These are phyloP conservation scores for Indicator maculatus DNA, from an alignment of 2,113 vertebrate genomes.

Conservation along the genomic window DNA sequence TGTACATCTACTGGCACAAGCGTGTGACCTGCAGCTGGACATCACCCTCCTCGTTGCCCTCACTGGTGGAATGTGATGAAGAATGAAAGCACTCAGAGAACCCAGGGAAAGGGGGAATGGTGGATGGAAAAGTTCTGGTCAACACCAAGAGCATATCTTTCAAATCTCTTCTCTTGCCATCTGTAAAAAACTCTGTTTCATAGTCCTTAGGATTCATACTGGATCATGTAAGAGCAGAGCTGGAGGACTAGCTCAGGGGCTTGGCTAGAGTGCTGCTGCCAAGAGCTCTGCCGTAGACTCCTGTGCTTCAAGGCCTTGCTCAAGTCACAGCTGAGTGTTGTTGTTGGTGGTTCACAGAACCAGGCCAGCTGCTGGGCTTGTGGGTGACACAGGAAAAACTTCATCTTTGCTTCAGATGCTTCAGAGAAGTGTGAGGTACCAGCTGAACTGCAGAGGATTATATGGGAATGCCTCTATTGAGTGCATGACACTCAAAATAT, in stretches of 20 bases:
- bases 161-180: background rate
- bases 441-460: background rate
- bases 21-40: background rate
- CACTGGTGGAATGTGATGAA: background rate
- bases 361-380: background rate
- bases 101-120: background rate
- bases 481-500: background rate
- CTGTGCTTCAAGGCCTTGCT: background rate
- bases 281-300: background rate
- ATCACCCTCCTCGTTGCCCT: background rate
- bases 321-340: background rate
- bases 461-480: background rate
- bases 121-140: background rate
- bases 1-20: background rate
- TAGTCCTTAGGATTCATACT: background rate
- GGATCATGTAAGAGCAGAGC: background rate
- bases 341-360: background rate
- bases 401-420: background rate
- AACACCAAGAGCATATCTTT: background rate
- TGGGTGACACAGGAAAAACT: background rate
- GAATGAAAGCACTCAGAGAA: background rate
- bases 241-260: background rate
- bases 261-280: background rate
- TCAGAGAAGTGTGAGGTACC: background rate
- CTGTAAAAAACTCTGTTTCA: accelerated